Evolutionary conservation across 2,797 vertebrate species (phyloP).

Genomic region (Lepus townsendii): DNA sequence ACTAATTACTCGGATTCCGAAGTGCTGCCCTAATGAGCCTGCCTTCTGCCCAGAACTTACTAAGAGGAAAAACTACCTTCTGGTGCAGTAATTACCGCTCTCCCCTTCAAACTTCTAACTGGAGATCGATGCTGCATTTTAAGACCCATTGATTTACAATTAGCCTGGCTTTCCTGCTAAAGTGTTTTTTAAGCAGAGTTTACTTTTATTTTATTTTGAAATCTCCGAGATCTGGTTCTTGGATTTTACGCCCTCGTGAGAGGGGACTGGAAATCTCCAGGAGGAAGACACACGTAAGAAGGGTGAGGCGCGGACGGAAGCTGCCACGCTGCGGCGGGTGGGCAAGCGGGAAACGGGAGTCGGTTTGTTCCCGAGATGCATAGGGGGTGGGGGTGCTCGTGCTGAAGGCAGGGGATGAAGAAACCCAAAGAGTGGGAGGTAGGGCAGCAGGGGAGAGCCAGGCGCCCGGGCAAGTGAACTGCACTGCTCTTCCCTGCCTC

Average conservation of each 20-base stretch:
- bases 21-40: conserved; percentile 90
- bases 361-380: conserved; percentile 59
- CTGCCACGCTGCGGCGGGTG: conserved; percentile 26
- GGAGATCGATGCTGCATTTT: conserved; percentile 95
- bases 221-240: conserved; percentile 90
- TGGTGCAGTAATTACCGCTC: conserved; percentile 91
- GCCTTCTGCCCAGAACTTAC: conserved; percentile 90
- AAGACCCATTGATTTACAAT: conserved; percentile 97
- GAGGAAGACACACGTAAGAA: conserved; percentile 70
- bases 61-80: conserved; percentile 90
- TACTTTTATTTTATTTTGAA: conserved; percentile 93
- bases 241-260: conserved; percentile 88
- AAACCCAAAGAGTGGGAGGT: background rate
- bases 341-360: conserved; percentile 16
- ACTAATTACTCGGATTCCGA: conserved; percentile 91
- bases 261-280: conserved; percentile 76
- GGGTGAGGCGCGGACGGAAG: background rate
- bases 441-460: conserved; percentile 7
- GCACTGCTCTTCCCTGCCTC: conserved; percentile 72
- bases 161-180: conserved; percentile 93
- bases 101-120: conserved; percentile 94
- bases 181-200: conserved; percentile 91
- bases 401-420: conserved; percentile 51
- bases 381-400: background rate
- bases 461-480: conserved; percentile 17